Evolutionary conservation across 2,113 vertebrate genomes (phyloP).

Genomic region (Lutjanus erythropterus): DNA sequence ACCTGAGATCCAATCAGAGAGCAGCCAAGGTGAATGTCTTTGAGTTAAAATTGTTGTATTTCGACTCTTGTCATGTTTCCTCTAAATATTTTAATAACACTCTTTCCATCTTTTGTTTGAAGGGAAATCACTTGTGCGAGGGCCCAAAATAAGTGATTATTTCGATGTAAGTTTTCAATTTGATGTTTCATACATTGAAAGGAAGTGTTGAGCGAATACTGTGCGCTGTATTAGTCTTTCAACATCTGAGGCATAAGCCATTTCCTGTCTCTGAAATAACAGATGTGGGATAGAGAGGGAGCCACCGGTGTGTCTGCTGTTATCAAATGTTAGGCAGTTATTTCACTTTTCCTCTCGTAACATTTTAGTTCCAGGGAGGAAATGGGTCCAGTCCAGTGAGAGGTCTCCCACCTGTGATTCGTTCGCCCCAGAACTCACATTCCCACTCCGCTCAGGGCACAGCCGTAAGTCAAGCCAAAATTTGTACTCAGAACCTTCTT

Average conservation of each 20-base stretch:
- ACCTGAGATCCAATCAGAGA: conserved; percentile 97
- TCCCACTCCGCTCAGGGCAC: conserved; percentile 95
- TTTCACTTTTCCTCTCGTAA: conserved; percentile 39
- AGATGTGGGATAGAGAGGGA: conserved; percentile 3
- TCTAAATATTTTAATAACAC: neutral
- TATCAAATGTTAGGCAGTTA: conserved; percentile 24
- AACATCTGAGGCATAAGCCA: neutral
- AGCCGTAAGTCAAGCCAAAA: conserved; percentile 86
- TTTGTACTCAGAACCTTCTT: neutral
- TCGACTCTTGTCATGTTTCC: neutral
- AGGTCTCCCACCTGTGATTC: conserved; percentile 92
- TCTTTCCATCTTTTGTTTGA: conserved; percentile 61
- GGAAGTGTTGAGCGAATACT: conserved; percentile 2
- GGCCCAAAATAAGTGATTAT: conserved; percentile 99
- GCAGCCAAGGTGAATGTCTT: conserved; percentile 92
- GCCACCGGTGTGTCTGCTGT: neutral
- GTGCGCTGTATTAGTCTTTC: neutral
- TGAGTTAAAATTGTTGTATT: neutral
- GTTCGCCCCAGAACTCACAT: conserved; percentile 98
- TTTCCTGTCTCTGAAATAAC: conserved; percentile 35
- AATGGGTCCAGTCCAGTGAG: conserved; percentile 98
- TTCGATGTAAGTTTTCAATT: conserved; percentile 92
- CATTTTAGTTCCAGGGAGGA: conserved; percentile 93
- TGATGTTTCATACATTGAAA: conserved; percentile 9
- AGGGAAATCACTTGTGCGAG: conserved; percentile 94